Conservation (phyloP, 2,113 vertebrate genomes). For the Pluvianellus socialis region DNA sequence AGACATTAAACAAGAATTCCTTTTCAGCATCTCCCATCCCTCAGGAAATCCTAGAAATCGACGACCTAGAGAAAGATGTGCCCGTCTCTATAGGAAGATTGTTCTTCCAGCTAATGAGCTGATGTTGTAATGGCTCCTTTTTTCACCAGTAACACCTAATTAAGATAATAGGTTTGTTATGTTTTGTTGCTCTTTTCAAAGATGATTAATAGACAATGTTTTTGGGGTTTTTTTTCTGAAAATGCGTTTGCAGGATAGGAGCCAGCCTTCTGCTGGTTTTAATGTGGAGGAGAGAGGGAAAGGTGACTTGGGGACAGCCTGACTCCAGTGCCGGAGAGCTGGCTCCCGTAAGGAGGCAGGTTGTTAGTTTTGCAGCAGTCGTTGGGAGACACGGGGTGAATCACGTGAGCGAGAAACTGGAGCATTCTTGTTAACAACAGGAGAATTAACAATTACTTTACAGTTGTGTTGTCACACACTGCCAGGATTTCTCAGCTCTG, state of each 20-base stretch:
- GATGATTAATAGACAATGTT: neutral
- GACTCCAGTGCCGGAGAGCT: neutral
- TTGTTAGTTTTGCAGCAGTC: neutral
- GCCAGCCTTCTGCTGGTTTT: conserved; percentile 8
- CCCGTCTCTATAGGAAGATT: neutral
- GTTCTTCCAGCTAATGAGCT: neutral
- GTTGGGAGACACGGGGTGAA: neutral
- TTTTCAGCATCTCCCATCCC: neutral
- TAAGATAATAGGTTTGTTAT: neutral
- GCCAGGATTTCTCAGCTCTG: neutral
- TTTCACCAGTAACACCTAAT: neutral
- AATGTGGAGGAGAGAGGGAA: neutral
- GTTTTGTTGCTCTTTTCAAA: neutral
- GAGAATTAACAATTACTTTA: conserved; percentile 46
- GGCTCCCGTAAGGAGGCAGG: neutral
- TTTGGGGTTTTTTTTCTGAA: neutral
- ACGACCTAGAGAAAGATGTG: neutral
- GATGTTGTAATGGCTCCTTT: neutral
- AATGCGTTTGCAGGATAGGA: neutral
- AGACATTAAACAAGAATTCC: neutral
- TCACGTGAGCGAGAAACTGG: conserved; percentile 8
- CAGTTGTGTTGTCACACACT: conserved; percentile 18
- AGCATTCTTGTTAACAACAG: conserved; percentile 31
- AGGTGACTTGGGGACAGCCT: conserved; percentile 2
- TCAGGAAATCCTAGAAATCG: neutral